These are phyloP conservation scores for Galeopterus variegatus DNA, from an alignment of 2,113 vertebrate genomes.

Conservation along the genomic window DNA sequence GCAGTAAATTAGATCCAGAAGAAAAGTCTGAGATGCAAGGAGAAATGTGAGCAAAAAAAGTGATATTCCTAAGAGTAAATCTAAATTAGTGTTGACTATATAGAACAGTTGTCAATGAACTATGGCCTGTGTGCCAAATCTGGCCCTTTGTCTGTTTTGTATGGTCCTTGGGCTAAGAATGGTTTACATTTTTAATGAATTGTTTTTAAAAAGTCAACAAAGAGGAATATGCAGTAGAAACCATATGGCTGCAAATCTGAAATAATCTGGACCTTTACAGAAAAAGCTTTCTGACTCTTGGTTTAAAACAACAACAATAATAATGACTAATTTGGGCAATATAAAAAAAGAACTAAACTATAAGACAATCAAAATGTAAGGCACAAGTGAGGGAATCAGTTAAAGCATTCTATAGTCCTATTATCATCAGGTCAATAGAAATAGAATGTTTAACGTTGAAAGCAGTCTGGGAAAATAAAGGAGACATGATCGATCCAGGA, in stretches of 20 bases:
- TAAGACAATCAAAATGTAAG: not conserved
- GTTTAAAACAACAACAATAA: not conserved
- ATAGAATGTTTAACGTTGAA: not conserved
- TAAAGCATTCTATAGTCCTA: not conserved
- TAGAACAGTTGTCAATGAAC: not conserved
- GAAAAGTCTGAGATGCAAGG: not conserved
- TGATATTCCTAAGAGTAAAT: not conserved
- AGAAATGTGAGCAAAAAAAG: not conserved
- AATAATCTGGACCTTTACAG: not conserved
- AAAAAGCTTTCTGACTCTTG: not conserved
- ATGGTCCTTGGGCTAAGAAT: not conserved
- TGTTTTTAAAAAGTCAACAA: not conserved
- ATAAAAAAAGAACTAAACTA: not conserved
- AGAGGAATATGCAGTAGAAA: not conserved
- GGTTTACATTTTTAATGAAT: not conserved
- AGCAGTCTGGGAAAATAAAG: not conserved
- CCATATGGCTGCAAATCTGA: not conserved
- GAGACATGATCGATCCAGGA: not conserved
- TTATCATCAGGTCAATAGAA: not conserved
- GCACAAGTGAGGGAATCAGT: no score
- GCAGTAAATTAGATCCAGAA: not conserved
- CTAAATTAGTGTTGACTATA: not conserved
- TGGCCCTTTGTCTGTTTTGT: not conserved
- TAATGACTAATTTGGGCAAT: not conserved
- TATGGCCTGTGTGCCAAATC: not conserved